These are phyloP conservation scores for Tragelaphus imberbis DNA, from an alignment of 2,113 vertebrate species.

Conservation along the genomic window DNA sequence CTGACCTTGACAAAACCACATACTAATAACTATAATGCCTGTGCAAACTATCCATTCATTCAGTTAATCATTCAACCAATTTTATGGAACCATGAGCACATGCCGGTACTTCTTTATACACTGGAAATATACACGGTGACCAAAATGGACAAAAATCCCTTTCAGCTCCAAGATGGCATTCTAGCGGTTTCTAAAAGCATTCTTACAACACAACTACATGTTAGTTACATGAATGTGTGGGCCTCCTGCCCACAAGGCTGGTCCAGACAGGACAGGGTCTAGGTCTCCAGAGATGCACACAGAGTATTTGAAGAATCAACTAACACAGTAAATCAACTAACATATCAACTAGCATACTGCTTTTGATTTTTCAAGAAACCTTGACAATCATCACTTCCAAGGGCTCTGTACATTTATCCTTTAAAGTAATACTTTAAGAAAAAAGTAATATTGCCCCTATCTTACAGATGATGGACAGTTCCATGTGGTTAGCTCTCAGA, in stretches of 20 bases:
- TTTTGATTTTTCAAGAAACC: background rate
- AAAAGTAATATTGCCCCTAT: background rate
- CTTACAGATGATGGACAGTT: background rate
- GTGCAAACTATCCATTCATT: background rate
- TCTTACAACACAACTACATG: background rate
- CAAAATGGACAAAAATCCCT: background rate
- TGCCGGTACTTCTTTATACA: background rate
- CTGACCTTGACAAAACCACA: background rate
- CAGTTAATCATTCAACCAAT: background rate
- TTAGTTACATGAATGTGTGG: background rate
- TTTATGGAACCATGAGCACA: background rate
- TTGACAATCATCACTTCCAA: background rate
- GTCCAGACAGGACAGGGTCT: background rate
- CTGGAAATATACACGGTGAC: background rate
- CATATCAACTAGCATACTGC: background rate
- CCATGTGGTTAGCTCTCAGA: background rate
- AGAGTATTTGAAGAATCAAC: background rate
- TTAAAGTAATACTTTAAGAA: background rate
- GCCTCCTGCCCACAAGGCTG: background rate
- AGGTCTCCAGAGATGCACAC: background rate
- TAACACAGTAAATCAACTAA: background rate
- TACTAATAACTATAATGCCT: background rate
- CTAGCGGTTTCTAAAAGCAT: background rate
- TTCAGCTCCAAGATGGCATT: background rate
- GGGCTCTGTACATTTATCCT: background rate